Evolutionary conservation across 2,113 vertebrate genomes (phyloP), one percentile per base, ranked within the genome.

Genomic region (Ascaphus truei): DNA sequence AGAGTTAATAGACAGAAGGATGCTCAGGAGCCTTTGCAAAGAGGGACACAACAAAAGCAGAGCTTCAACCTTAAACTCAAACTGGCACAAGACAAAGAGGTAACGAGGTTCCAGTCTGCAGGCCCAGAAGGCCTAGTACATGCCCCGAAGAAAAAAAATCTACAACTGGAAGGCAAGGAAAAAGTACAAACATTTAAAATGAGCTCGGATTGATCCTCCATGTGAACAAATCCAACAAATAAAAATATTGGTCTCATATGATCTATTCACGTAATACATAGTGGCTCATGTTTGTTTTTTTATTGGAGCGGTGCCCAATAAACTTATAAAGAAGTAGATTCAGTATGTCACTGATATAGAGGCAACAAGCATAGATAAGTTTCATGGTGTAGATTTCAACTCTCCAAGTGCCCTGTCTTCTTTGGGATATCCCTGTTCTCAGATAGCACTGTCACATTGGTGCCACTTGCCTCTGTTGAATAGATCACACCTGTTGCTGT

Each of bases 401-500:
- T 23, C 36, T 37, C 3, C 64, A 47, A 62, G n/a, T 15, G 11
- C 3, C 3, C 6, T 69, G 62, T 73, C 64, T 51, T 56, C 50
- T 55, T 41, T 0, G 1, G 55, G 73, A 72, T 80, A 37, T 59
- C 9, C 6, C 27, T 27, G 26, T 67, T 30, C 41, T 61, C 6
- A 36, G 34, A n/a, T 26, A 37, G 31, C 68, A 29, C 2, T 65
- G 61, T 67, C 45, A 0, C 15, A 9, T 1, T 61, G 27, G 25
- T 63, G 59, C 51, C 47, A 47, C 36, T 74, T 72, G 63, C 45
- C 62, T 36, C 39, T 76, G 48, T 69, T 18, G 57, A 78, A 41
- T 1, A 67, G 26, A 61, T 73, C 36, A 53, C 60, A 65, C 8
- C 0, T 0, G 50, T 41, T 77, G 39, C 61, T 72, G 23, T 33